Conservation (phyloP, 2,888 invertebrate genomes). For the Micoletzkya japonica region DNA sequence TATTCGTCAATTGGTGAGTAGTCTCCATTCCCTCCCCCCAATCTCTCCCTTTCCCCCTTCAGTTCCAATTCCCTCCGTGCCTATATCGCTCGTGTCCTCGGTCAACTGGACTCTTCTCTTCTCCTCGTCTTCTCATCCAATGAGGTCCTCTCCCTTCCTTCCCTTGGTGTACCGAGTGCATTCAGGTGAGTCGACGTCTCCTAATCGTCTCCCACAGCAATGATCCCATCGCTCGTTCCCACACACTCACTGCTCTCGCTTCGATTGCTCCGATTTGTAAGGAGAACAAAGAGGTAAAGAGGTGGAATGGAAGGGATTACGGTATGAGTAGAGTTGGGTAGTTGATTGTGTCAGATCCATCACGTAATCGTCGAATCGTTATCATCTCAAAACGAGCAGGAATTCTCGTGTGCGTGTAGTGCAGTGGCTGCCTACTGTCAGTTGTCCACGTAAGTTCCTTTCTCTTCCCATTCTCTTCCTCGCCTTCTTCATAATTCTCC, state of each 20-base stretch:
- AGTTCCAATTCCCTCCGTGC: conserved; percentile 84
- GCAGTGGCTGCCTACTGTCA: conserved; percentile 92
- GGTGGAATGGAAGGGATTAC: too few species aligned
- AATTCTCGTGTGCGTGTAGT: conserved; percentile 92
- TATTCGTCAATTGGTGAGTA: conserved; percentile 76
- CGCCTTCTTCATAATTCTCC: background rate
- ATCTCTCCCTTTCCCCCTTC: background rate
- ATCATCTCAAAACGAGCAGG: conserved; percentile 91
- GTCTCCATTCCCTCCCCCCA: background rate
- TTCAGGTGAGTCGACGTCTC: conserved; percentile 89
- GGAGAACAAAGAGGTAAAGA: conserved; percentile 26
- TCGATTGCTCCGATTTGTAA: conserved; percentile 69
- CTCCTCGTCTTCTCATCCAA: conserved; percentile 82
- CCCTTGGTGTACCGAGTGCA: conserved; percentile 63
- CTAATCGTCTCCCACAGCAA: conserved; percentile 94
- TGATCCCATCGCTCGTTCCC: conserved; percentile 88
- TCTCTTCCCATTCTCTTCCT: background rate
- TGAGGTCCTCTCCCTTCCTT: conserved; percentile 1
- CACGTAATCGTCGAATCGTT: conserved; percentile 45
- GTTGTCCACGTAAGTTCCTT: conserved; percentile 77
- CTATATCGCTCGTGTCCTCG: conserved; percentile 88
- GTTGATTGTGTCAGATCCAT: conserved; percentile 33
- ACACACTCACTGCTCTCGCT: conserved; percentile 72
- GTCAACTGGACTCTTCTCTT: conserved; percentile 91
- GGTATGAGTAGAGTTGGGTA: background rate